Base-by-base conservation (phyloP, 2,888 invertebrate genomes). In the Pomacea canaliculata region DNA sequence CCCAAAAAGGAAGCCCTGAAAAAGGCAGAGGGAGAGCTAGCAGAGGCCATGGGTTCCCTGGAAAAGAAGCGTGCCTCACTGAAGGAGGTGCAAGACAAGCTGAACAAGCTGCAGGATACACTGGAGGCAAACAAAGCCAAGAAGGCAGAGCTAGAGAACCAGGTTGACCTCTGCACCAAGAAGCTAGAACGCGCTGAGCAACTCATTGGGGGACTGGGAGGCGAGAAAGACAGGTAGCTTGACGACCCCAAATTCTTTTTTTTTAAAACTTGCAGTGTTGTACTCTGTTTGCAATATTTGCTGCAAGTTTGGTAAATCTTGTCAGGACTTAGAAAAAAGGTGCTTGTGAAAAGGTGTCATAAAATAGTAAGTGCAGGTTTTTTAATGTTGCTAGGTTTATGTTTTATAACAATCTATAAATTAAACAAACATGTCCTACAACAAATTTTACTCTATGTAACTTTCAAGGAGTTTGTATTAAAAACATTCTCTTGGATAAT, bases 111-210 rank as follows among this genome's bases (percentile, higher is more conserved):
- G 56, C 89, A 91, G 79, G 86, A 89, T 60, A 89, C 89, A 71
- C 83, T 92, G 19, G 91, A 90, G 70, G 81, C 84, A 59, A 91
- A 90, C 86, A 91, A 90, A 82, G 85, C 87, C 82, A 90, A 90
- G 85, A 91, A 91, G 76, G 86, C 89, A 7, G 91, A 91, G 77
- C 84, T 91, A 51, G 91, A 91, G 80, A 90, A 90, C 78, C 89
- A 90, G 80, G 90, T 91, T n/a, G 90, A 90, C 76, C 82, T 91
- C 48, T 91, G 91, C 83, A 86, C 87, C 62, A 90, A 91, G 85
- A 91, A 91, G 83, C 81, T 91, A 75, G 91, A 89, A 59, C 81
- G 91, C 81, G 91, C 91, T 19, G 91, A 91, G 79, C 90, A 91
- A 83, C 87, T 91, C 79, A 91, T 91, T 79, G 91, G 91, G 65